A percentile compares a stretch with the other conserved stretches of the same genome.
Conservation (phyloP, 1,140 invertebrate genomes). For the Micrasema minimum region DNA sequence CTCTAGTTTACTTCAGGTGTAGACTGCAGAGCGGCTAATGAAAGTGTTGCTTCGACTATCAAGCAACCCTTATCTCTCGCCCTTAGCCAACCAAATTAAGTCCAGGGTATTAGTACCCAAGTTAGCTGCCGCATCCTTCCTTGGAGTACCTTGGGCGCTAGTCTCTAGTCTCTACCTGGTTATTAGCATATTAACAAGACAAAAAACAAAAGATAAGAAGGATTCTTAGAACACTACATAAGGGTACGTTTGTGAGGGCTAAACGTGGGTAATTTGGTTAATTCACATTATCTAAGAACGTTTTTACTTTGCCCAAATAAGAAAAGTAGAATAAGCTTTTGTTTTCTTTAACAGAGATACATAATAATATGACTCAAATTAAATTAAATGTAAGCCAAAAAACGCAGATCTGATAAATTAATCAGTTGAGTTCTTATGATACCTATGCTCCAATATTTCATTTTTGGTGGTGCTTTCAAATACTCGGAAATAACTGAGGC, state of each 20-base stretch:
- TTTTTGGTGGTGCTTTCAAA: no score
- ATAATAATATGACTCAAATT: no score
- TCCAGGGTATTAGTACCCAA: conserved; percentile 35
- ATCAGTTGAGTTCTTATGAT: no score
- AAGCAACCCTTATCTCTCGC: conserved; percentile 23
- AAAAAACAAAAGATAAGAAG: conserved; percentile 22
- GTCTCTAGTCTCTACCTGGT: conserved; percentile 28
- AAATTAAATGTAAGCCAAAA: background rate
- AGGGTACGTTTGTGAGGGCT: conserved; percentile 7
- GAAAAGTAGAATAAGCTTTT: background rate
- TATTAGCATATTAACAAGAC: conserved; percentile 41
- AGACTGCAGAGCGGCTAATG: conserved; percentile 6
- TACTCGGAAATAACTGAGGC: no score
- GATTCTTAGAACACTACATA: conserved; percentile 16
- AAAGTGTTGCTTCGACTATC: conserved; percentile 6
- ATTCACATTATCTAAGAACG: background rate
- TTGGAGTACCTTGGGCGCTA: background rate
- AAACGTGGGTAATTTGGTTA: conserved; percentile 14
- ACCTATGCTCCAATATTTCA: no score
- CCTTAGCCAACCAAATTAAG: conserved; percentile 37
- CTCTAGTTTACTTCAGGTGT: background rate
- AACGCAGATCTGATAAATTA: no score
- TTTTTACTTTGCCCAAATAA: background rate
- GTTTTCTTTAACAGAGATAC: no score
- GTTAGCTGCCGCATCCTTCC: background rate